phyloP scores from a whole-genome alignment of 2,113 vertebrate genomes.

The Platichthys stellatus region DNA sequence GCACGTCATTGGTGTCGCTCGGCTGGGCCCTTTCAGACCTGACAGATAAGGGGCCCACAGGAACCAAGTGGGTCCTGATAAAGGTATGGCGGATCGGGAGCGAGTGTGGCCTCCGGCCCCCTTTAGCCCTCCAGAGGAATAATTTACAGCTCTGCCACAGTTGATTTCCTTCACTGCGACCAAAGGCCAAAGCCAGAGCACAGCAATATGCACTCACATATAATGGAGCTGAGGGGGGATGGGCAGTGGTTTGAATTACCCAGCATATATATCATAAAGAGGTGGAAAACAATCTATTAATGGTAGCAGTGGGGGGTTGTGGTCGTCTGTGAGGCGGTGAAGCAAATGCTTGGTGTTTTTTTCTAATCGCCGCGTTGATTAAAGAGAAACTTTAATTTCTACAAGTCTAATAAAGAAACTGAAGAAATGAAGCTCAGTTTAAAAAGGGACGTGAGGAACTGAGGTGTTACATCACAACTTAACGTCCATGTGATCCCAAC shows the following conservation, averaged over 20 bases:
- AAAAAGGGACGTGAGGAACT: not conserved
- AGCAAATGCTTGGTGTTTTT: conserved; percentile 5
- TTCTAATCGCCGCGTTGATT: not conserved
- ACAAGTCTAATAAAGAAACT: not conserved
- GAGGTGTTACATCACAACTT: no score
- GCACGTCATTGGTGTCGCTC: conserved; percentile 58
- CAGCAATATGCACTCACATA: conserved; percentile 41
- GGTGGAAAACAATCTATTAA: conserved; percentile 30
- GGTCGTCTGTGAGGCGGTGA: not conserved
- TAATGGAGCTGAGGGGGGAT: conserved; percentile 20
- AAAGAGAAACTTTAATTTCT: not conserved
- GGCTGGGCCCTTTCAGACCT: conserved; percentile 59
- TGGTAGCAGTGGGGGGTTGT: not conserved
- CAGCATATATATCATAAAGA: conserved; percentile 49
- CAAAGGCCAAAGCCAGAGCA: conserved; percentile 51
- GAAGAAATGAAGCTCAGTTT: not conserved
- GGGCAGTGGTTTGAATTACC: conserved; percentile 58
- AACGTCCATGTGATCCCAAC: no score
- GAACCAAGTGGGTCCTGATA: conserved; percentile 61
- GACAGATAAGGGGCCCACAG: conserved; percentile 71
- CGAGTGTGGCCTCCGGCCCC: conserved; percentile 43
- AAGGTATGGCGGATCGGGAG: conserved; percentile 46
- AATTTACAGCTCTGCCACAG: conserved; percentile 77
- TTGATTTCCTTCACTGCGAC: conserved; percentile 74
- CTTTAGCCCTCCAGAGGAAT: conserved; percentile 68